These are phyloP conservation scores for Thumatha senex DNA, from an alignment of 2,888 invertebrate species.

Conservation along the genomic window DNA sequence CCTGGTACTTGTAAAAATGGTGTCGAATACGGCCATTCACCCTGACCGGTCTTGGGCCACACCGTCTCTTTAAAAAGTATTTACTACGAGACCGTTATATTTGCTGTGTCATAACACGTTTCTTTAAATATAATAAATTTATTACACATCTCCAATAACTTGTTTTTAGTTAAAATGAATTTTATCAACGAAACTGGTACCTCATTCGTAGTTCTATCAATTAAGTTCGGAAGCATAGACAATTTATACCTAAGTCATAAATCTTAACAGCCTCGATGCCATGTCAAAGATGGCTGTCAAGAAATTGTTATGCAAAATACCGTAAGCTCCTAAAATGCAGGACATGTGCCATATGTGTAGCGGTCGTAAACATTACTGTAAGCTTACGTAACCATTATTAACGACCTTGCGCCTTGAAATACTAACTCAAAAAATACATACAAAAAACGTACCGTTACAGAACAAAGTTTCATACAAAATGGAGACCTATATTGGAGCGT, in stretches of 20 bases:
- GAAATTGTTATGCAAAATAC: conserved; percentile 1
- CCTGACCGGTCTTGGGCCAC: conserved; percentile 52
- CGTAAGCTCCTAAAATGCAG: conserved; percentile 12
- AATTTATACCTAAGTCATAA: background rate
- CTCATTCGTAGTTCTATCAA: too few relatives aligned
- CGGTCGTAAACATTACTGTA: conserved; percentile 18
- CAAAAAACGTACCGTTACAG: conserved; percentile 33
- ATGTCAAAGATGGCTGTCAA: background rate
- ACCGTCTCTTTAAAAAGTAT: conserved; percentile 35
- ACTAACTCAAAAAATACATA: conserved; percentile 17
- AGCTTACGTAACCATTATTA: conserved; percentile 26
- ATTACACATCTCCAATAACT: background rate
- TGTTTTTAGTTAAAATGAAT: conserved; percentile 14
- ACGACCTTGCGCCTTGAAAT: conserved; percentile 35
- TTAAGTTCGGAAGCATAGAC: background rate
- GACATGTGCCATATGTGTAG: conserved; percentile 9
- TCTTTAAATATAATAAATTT: conserved; percentile 20
- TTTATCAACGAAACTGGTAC: background rate
- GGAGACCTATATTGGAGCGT: conserved; percentile 52
- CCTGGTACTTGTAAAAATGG: conserved; percentile 32
- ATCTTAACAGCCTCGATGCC: background rate
- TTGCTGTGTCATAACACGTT: conserved; percentile 40
- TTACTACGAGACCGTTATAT: conserved; percentile 46
- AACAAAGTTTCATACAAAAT: conserved; percentile 53
- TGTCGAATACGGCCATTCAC: conserved; percentile 62